Base-by-base conservation (phyloP, 2,888 invertebrate species). In the Calameuta filiformis region DNA sequence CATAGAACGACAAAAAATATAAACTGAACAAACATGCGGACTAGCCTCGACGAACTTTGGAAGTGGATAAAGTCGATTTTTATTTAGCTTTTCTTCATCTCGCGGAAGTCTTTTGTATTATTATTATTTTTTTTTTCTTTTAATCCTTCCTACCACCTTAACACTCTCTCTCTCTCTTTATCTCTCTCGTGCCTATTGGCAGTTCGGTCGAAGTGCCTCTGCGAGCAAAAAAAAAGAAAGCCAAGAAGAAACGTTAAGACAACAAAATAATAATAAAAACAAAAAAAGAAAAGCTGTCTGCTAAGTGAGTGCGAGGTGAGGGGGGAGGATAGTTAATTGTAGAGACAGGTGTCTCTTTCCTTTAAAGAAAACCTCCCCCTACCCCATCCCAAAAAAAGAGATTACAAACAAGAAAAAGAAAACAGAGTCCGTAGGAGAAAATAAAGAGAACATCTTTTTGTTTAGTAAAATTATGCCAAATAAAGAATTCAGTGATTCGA, bases 11-110 rank as follows among this genome's bases (percentile, higher is more conserved):
- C 12, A 71, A 30, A 71, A 71, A 30, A 71, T 69, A 68, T 69
- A 77, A 75, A 77, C 78, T 78, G 56, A 73, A 78, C 75, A 76
- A 75, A 76, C 79, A 81, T 75, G 80, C 82, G 86, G 90, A 90
- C 90, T 90, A 90, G 90, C 87, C 88, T 89, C 88, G 85, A 89
- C 82, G 83, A 89, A 89, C 90, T 89, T 90, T 89, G 89, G 89
- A 86, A 83, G 83, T 56, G 40, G 23, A 56, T 56, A 56, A 23
- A 56, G 40, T 56, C 40, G 40, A 56, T 6, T 56, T 56, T 56
- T 56, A 56, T 56, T 56, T 6, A 56, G 40, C 40, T 56, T 56
- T 56, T 56, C 40, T 56, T 56, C 40, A 23, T 56, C 40, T 56
- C 9, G 40, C 40, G 1, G 2, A 56, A 56, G 40, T 56, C 40